Evolutionary conservation across 2,797 vertebrate genomes (phyloP).

Genomic region (Gymnoscopelus braueri): DNA sequence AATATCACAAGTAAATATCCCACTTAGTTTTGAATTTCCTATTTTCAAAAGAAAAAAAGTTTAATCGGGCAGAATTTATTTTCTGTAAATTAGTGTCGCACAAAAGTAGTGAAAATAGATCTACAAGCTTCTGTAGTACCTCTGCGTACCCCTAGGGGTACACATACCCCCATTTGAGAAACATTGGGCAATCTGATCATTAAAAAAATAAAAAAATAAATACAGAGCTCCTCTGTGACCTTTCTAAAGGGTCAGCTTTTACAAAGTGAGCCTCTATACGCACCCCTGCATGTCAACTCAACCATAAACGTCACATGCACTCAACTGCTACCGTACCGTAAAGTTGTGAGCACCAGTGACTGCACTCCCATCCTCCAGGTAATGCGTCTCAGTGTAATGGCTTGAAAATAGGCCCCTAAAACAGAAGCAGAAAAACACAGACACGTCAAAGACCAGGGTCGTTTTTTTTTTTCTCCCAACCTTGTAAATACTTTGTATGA

Average conservation of each 20-base stretch:
- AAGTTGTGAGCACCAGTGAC: constrained; percentile 81
- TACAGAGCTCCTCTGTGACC: constrained; percentile 8
- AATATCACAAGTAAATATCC: no score
- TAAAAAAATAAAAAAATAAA: constrained; percentile 3
- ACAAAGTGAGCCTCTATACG: constrained; percentile 21
- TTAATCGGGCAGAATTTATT: no score
- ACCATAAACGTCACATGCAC: constrained; percentile 58
- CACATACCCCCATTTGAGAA: no score
- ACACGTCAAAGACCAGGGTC: constrained; percentile 38
- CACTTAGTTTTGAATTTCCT: no score
- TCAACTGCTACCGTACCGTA: constrained; percentile 80
- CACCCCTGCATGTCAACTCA: constrained; percentile 39
- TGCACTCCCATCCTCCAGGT: constrained; percentile 83
- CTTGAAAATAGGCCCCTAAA: constrained; percentile 88
- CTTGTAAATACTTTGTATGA: not conserved
- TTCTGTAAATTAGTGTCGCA: no score
- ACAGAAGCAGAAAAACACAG: constrained; percentile 35
- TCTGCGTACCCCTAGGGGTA: no score
- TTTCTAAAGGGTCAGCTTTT: constrained; percentile 39
- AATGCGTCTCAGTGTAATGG: constrained; percentile 92
- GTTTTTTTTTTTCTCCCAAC: not conserved
- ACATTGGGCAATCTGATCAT: not conserved
- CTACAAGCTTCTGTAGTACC: no score
- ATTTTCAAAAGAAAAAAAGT: no score
- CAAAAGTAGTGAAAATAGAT: no score